These are phyloP conservation scores for Hippocampus mohnikei DNA, from an alignment of 2,113 vertebrate genomes.

Conservation along the genomic window DNA sequence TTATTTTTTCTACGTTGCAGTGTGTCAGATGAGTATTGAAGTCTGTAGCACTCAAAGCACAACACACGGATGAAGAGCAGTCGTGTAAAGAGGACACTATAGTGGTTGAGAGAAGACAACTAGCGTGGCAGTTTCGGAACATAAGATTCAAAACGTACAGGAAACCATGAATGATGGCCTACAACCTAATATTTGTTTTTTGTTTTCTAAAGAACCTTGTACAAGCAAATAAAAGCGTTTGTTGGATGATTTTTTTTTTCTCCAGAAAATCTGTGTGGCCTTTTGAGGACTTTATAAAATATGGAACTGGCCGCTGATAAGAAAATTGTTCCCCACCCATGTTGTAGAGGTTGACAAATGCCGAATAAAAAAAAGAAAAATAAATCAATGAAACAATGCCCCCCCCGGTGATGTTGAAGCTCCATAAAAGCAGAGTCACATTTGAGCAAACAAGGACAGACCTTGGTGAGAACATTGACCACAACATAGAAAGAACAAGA, in stretches of 20 bases:
- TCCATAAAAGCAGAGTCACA: conserved; percentile 47
- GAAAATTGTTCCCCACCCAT: background rate
- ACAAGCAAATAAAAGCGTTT: background rate
- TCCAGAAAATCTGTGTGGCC: background rate
- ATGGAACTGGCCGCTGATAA: background rate
- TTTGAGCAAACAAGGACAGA: conserved; percentile 53
- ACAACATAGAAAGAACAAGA: conserved; percentile 66
- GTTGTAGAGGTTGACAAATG: conserved; percentile 1
- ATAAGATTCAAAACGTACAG: conserved; percentile 7
- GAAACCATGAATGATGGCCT: background rate
- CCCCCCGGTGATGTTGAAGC: conserved; percentile 26
- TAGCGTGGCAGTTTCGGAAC: conserved; percentile 37
- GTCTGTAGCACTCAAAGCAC: background rate
- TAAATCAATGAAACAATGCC: background rate
- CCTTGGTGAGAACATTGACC: conserved; percentile 54
- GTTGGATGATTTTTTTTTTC: background rate
- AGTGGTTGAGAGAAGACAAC: conserved; percentile 30
- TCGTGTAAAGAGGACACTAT: conserved; percentile 26
- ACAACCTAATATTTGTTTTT: background rate
- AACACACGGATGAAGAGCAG: background rate
- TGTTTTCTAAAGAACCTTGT: background rate
- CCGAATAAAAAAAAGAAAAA: conserved; percentile 3
- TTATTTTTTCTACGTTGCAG: conserved; percentile 21
- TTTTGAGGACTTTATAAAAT: background rate
- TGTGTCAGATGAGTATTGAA: conserved; percentile 55